Evolutionary conservation across 2,797 vertebrate species (phyloP).

Genomic region (Microchirus variegatus): DNA sequence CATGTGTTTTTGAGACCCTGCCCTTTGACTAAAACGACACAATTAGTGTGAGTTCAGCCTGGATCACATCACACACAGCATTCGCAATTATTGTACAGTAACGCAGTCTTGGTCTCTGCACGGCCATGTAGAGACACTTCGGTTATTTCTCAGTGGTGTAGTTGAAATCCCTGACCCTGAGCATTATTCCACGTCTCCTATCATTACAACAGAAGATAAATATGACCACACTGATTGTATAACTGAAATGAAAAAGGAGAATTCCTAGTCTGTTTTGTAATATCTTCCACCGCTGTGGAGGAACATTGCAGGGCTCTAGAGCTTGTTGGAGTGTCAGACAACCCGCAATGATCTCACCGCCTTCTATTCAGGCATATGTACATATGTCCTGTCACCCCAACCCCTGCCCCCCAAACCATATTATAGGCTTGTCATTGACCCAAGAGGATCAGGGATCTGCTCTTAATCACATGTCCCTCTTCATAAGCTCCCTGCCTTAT

Average conservation of each 20-base stretch:
- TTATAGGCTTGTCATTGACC: conserved; percentile 58
- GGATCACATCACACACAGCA: conserved; percentile 71
- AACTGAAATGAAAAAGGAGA: conserved; percentile 49
- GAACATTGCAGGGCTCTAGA: conserved; percentile 26
- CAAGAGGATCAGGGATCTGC: conserved; percentile 67
- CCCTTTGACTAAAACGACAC: conserved; percentile 69
- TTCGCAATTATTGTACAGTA: conserved; percentile 70
- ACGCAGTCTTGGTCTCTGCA: conserved; percentile 59
- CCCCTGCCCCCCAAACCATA: conserved; percentile 23
- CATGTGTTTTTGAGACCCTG: conserved; percentile 56
- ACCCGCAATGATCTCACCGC: conserved; percentile 35
- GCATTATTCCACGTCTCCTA: conserved; percentile 52
- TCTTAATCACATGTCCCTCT: conserved; percentile 79
- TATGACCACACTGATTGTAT: conserved; percentile 48
- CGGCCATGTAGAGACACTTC: conserved; percentile 33
- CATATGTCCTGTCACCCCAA: conserved; percentile 46
- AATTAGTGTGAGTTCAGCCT: conserved; percentile 78
- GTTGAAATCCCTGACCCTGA: conserved; percentile 48
- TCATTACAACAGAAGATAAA: conserved; percentile 67
- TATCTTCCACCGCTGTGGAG: conserved; percentile 55
- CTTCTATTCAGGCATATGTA: conserved; percentile 45
- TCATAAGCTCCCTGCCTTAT: conserved; percentile 78
- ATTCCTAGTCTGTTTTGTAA: conserved; percentile 63
- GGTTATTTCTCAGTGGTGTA: conserved; percentile 59
- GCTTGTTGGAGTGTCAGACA: conserved; percentile 44